These are phyloP conservation scores for Eledone cirrhosa DNA, from an alignment of 2,888 invertebrate species.

Conservation along the genomic window DNA sequence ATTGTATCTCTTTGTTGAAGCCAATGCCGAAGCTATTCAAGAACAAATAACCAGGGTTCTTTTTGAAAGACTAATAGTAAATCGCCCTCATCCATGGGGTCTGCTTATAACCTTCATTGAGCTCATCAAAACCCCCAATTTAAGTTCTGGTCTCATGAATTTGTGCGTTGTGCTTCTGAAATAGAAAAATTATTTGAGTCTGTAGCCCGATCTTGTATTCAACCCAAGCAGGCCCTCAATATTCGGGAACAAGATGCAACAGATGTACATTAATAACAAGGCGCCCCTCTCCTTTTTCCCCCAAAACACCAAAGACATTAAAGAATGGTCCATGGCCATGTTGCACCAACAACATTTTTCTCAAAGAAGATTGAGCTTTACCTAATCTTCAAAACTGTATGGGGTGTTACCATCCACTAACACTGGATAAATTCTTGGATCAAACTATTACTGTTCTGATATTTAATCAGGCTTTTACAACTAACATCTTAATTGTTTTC, in stretches of 20 bases:
- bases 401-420: too few species aligned
- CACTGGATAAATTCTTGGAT: too few species aligned
- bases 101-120: constrained; percentile 98
- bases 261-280: constrained; percentile 39
- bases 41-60: constrained; percentile 97
- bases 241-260: constrained; percentile 43
- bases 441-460: too few species aligned
- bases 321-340: too few species aligned
- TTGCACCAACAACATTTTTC: too few species aligned
- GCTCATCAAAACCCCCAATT: constrained; percentile 97
- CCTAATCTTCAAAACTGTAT: too few species aligned
- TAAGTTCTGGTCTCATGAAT: constrained; percentile 99
- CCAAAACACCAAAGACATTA: too few species aligned
- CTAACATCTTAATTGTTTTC: too few species aligned
- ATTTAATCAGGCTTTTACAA: too few species aligned
- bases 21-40: constrained; percentile 96
- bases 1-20: constrained; percentile 95
- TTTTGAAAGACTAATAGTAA: constrained; percentile 95
- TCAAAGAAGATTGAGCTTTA: too few species aligned
- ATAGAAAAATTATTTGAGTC: constrained; percentile 98
- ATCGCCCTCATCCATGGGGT: constrained; percentile 99
- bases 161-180: constrained; percentile 99
- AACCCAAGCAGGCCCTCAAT: constrained; percentile 45
- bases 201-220: constrained; percentile 93
- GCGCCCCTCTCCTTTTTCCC: too few species aligned